phyloP scores from a whole-genome alignment of 1,140 invertebrate species.

The Aphis gossypii region DNA sequence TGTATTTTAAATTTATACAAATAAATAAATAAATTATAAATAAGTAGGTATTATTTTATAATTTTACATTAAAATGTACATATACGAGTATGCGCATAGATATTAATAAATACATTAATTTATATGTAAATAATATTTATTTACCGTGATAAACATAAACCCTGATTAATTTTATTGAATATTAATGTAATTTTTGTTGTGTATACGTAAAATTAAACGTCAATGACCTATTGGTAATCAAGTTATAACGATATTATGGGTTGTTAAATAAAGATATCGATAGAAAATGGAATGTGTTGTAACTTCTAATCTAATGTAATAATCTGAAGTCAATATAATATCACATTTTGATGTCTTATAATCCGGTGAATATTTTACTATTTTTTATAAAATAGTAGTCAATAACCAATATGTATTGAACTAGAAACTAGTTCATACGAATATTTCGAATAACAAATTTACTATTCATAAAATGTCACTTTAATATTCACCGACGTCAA shows the following conservation, averaged over 20 bases:
- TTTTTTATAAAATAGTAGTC: neutral
- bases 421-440: neutral
- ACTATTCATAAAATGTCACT: conserved; percentile 7
- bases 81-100: neutral
- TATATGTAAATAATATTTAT: neutral
- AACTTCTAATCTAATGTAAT: neutral
- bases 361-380: neutral
- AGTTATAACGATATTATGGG: neutral
- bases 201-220: neutral
- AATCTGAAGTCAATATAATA: neutral
- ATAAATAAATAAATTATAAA: neutral
- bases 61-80: neutral
- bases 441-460: neutral
- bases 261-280: neutral
- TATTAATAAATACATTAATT: neutral
- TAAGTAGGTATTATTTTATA: neutral
- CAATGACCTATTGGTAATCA: neutral
- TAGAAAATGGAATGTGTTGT: neutral
- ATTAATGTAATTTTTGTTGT: neutral
- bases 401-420: neutral
- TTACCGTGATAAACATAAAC: neutral
- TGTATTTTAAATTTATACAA: neutral
- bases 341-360: neutral
- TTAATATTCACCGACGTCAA: conserved; percentile 19
- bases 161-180: neutral